These are phyloP conservation scores for Gadus macrocephalus DNA, from an alignment of 2,113 vertebrate species.

Conservation along the genomic window DNA sequence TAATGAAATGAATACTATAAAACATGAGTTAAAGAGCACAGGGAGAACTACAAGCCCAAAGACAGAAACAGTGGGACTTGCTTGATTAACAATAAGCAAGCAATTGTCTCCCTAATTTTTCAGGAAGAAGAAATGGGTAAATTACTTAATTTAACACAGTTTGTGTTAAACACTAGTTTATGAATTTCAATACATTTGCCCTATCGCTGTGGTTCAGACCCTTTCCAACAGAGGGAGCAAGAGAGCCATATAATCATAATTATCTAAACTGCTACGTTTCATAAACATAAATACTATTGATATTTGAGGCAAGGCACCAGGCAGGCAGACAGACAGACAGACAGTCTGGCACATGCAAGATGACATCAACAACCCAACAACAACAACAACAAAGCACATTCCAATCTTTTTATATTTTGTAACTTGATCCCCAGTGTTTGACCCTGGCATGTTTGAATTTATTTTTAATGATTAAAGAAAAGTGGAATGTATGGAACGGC, in stretches of 20 bases:
- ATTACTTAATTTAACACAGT: not conserved
- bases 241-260: conserved; percentile 5
- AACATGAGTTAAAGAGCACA: not conserved
- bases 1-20: not conserved
- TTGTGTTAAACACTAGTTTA: not conserved
- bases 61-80: not conserved
- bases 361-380: not conserved
- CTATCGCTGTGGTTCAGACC: conserved; percentile 6
- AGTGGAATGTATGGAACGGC: not conserved
- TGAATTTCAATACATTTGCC: not conserved
- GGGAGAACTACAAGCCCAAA: not conserved
- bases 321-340: conserved; percentile 10
- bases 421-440: conserved; percentile 31
- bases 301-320: conserved; percentile 53
- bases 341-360: conserved; percentile 21
- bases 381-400: not conserved
- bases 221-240: conserved; percentile 31
- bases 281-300: conserved; percentile 33
- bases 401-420: conserved; percentile 66
- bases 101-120: not conserved
- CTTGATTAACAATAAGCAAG: no score
- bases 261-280: conserved; percentile 19
- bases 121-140: not conserved
- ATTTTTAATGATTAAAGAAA: not conserved
- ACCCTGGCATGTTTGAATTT: conserved; percentile 1